Evolutionary conservation across 2,113 vertebrate species (phyloP).

Genomic region (Riparia riparia): DNA sequence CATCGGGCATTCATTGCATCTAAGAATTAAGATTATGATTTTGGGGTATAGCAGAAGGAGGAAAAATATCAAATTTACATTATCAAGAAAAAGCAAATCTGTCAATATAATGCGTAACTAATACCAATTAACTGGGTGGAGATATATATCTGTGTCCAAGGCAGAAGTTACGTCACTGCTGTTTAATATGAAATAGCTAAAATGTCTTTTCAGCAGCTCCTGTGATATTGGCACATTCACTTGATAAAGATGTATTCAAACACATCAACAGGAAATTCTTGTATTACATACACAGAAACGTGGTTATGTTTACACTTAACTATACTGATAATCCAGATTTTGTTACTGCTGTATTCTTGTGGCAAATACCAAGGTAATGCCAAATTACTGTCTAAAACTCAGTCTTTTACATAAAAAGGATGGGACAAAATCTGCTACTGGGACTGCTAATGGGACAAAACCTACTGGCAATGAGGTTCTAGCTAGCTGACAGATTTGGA

Average conservation of each 20-base stretch:
- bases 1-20: neutral
- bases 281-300: neutral
- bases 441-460: too few species aligned
- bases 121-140: neutral
- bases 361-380: neutral
- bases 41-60: neutral
- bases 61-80: neutral
- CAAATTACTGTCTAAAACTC: neutral
- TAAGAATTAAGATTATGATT: neutral
- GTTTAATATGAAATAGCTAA: neutral
- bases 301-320: neutral
- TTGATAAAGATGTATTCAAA: neutral
- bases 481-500: neutral
- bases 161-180: neutral
- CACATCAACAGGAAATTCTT: neutral
- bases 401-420: neutral
- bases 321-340: neutral
- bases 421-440: neutral
- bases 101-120: neutral
- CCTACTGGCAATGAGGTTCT: neutral
- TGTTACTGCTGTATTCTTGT: neutral
- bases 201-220: neutral
- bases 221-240: neutral
- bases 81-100: neutral
- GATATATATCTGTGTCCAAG: neutral